Percentiles rank a stretch among this genome's conserved stretches.
phyloP scores from a whole-genome alignment of 1,140 invertebrate species.

The Protaetia brevitarsis region DNA sequence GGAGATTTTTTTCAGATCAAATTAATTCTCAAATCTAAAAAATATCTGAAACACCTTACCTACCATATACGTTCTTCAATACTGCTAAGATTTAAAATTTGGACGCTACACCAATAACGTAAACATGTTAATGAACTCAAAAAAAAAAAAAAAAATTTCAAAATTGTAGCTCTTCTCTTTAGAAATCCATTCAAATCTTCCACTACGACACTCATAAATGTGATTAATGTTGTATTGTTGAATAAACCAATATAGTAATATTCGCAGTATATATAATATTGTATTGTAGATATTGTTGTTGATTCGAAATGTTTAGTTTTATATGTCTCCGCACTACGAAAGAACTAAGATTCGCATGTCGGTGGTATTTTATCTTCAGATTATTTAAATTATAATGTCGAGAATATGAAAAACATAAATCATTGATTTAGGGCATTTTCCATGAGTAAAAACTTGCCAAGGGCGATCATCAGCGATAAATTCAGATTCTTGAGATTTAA shows the following conservation, averaged over 20 bases:
- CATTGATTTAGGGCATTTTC: too few relatives aligned
- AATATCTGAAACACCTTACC: not conserved
- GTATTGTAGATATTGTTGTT: slow-evolving; percentile 50
- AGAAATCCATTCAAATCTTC: not conserved
- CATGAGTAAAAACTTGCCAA: too few relatives aligned
- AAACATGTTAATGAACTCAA: too few relatives aligned
- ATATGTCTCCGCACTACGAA: slow-evolving; percentile 4
- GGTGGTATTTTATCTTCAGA: not conserved
- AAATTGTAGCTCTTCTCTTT: too few relatives aligned
- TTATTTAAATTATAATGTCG: not conserved
- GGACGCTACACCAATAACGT: too few relatives aligned
- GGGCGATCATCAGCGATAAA: too few relatives aligned
- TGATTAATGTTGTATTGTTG: slow-evolving; percentile 50
- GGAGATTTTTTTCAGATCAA: not conserved
- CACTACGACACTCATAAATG: slow-evolving; percentile 19
- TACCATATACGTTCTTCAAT: too few relatives aligned
- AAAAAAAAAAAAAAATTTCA: too few relatives aligned
- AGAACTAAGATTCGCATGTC: not conserved
- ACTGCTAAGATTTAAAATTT: too few relatives aligned
- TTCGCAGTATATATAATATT: slow-evolving; percentile 45
- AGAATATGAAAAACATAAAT: not conserved
- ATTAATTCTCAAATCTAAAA: not conserved
- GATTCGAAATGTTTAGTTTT: slow-evolving; percentile 41
- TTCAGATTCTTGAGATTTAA: too few relatives aligned
- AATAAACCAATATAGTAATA: slow-evolving; percentile 39